Conservation (phyloP, 2,113 vertebrate species). For the Lepidothrix coronata region DNA sequence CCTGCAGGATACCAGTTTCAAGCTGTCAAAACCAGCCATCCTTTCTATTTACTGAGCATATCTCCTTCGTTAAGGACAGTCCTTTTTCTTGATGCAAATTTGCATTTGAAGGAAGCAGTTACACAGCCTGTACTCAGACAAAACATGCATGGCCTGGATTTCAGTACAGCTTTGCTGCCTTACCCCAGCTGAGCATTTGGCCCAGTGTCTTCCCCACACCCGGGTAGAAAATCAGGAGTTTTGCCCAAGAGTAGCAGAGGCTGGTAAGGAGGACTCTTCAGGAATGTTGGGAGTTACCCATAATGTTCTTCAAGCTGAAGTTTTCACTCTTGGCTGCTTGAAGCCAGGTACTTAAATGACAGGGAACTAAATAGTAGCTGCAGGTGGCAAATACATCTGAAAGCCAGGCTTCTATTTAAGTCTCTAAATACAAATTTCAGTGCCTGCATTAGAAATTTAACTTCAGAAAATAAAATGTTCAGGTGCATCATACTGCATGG, state of each 20-base stretch:
- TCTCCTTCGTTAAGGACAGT: background rate
- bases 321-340: background rate
- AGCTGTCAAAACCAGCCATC: background rate
- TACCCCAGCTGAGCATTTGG: background rate
- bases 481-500: background rate
- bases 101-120: background rate
- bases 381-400: background rate
- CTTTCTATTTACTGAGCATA: background rate
- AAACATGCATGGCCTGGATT: background rate
- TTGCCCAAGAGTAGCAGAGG: background rate
- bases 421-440: background rate
- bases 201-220: background rate
- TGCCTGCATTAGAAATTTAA: background rate
- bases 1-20: background rate
- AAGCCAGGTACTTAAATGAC: background rate
- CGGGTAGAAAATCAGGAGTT: background rate
- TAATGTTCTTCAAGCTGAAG: background rate
- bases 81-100: background rate
- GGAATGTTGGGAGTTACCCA: rapidly evolving
- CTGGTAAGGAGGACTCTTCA: background rate
- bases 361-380: background rate
- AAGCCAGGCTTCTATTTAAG: background rate
- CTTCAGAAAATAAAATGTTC: background rate
- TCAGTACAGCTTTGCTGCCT: background rate
- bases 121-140: background rate